phyloP scores from a whole-genome alignment of 2,888 invertebrate genomes.

The Leptinotarsa tumamoca region DNA sequence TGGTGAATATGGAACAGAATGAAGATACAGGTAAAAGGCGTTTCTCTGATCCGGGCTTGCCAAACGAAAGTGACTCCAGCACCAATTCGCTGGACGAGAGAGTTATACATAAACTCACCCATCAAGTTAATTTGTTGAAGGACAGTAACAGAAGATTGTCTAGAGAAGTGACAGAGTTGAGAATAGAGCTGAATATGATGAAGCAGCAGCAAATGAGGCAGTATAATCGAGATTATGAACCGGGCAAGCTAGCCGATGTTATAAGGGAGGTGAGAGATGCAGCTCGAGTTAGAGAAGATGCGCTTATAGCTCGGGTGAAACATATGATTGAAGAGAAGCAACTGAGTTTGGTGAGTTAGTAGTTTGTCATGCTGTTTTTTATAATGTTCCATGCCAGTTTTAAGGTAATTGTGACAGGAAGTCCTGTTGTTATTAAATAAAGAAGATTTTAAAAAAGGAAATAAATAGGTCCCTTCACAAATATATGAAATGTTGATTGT shows the following conservation, averaged over 20 bases:
- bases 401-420: background rate
- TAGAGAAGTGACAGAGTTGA: constrained; percentile 80
- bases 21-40: constrained; percentile 69
- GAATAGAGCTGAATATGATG: constrained; percentile 70
- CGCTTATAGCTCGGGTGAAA: constrained; percentile 73
- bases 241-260: constrained; percentile 80
- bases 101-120: constrained; percentile 74
- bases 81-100: constrained; percentile 73
- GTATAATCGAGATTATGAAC: constrained; percentile 71
- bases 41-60: constrained; percentile 78
- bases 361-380: background rate
- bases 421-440: background rate
- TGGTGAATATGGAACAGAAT: constrained; percentile 73
- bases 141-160: constrained; percentile 81
- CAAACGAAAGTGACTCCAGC: constrained; percentile 64
- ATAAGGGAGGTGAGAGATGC: constrained; percentile 81
- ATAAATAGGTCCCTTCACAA: too few species aligned
- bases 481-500: too few species aligned
- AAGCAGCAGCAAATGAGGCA: constrained; percentile 61
- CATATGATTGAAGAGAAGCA: constrained; percentile 73
- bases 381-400: background rate
- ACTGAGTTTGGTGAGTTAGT: constrained; percentile 62
- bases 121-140: constrained; percentile 79
- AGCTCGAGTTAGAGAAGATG: constrained; percentile 78
- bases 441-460: background rate